phyloP scores from a whole-genome alignment of 2,888 invertebrate species.

The Euclidia mi region DNA sequence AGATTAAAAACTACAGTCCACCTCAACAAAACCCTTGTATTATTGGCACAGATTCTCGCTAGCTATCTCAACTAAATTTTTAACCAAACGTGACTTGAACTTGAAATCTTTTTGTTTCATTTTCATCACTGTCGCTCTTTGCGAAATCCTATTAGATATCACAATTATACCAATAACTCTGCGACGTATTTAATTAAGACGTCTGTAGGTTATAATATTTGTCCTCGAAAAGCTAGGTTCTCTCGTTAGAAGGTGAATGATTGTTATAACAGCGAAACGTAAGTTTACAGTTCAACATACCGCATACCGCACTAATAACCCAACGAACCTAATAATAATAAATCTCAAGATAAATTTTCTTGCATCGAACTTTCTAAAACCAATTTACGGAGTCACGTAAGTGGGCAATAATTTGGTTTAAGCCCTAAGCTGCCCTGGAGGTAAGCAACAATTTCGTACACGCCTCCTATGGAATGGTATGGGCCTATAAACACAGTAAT shows the following conservation, averaged over 20 bases:
- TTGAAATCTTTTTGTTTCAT: too few relatives aligned
- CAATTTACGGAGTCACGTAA: constrained; percentile 62
- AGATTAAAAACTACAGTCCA: too few relatives aligned
- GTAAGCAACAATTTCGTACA: constrained; percentile 57
- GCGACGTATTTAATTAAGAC: too few relatives aligned
- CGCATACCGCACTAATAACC: constrained; percentile 46
- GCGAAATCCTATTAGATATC: too few relatives aligned
- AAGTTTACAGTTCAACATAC: constrained; percentile 41
- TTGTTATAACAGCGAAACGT: constrained; percentile 25
- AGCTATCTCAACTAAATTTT: too few relatives aligned
- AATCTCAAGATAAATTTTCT: constrained; percentile 49
- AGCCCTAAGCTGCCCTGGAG: constrained; percentile 62
- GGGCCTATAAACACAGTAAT: constrained; percentile 65
- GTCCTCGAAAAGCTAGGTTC: background rate
- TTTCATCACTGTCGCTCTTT: too few relatives aligned
- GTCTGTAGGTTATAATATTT: background rate
- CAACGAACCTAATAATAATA: constrained; percentile 51
- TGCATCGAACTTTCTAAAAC: constrained; percentile 62
- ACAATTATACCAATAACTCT: too few relatives aligned
- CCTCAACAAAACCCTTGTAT: too few relatives aligned
- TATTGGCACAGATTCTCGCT: too few relatives aligned
- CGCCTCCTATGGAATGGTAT: constrained; percentile 54
- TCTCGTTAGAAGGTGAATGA: constrained; percentile 14
- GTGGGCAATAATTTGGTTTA: constrained; percentile 63
- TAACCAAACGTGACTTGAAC: too few relatives aligned